These are phyloP conservation scores for Telmatochromis sp. DNA, from an alignment of 2,113 vertebrate genomes.

Conservation along the genomic window DNA sequence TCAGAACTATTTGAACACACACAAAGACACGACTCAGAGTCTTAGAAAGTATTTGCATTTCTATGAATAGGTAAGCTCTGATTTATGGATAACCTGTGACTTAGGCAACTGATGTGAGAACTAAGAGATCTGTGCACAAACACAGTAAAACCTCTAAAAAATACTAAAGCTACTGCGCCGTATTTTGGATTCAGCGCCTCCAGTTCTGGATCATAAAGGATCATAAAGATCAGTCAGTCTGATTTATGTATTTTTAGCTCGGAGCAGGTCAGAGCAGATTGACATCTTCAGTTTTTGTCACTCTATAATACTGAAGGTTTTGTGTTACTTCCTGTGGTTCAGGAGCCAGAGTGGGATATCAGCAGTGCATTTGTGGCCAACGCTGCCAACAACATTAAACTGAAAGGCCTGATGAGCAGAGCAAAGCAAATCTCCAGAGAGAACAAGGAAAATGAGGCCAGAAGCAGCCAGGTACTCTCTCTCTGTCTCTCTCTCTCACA, in stretches of 20 bases:
- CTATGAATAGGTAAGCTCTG: neutral
- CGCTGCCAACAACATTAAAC: slow-evolving; percentile 55
- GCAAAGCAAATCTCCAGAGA: slow-evolving; percentile 19
- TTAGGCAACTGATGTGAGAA: neutral
- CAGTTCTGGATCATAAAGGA: neutral
- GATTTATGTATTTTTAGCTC: neutral
- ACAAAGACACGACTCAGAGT: neutral
- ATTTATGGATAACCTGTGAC: neutral
- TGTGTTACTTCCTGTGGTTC: neutral
- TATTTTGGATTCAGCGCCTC: neutral
- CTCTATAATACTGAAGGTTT: neutral
- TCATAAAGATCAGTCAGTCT: neutral
- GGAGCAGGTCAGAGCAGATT: neutral
- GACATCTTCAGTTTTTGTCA: neutral
- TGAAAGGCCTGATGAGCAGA: slow-evolving; percentile 14
- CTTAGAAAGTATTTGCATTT: neutral
- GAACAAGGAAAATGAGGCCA: slow-evolving; percentile 57
- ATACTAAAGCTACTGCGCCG: neutral
- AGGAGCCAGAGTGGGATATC: slow-evolving; percentile 68
- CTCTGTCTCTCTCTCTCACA: neutral
- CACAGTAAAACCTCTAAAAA: neutral
- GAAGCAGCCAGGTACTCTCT: slow-evolving; percentile 24
- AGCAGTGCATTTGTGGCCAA: slow-evolving; percentile 65
- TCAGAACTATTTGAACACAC: neutral
- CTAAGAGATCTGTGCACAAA: neutral